These are phyloP conservation scores for Drosophila sordidula DNA, from an alignment of 2,888 invertebrate species.

Conservation along the genomic window DNA sequence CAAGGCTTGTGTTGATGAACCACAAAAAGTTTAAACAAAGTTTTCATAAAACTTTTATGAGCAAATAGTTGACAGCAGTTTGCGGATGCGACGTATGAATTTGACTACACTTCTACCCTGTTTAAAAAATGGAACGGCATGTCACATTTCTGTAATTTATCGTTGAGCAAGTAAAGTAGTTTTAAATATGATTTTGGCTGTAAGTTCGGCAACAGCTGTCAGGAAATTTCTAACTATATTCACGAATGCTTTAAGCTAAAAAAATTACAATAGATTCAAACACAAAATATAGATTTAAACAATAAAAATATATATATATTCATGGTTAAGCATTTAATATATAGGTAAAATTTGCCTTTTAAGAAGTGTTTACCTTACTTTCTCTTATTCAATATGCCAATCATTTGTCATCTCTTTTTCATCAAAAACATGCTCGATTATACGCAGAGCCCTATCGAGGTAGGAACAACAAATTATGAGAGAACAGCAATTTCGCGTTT, in stretches of 20 bases:
- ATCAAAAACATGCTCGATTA: not conserved
- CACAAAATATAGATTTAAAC: no score
- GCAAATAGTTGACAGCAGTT: slow-evolving; percentile 40
- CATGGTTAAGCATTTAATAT: no score
- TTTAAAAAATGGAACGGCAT: not conserved
- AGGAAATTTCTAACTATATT: no score
- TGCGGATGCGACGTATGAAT: slow-evolving; percentile 28
- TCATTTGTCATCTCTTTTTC: not conserved
- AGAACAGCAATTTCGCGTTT: slow-evolving; percentile 46
- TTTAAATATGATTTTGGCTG: no score
- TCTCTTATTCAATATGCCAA: not conserved
- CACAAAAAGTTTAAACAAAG: slow-evolving; percentile 47
- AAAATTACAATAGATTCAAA: no score
- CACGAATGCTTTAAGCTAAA: no score
- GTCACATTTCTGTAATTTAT: no score
- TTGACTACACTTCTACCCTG: slow-evolving; percentile 12
- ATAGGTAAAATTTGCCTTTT: no score
- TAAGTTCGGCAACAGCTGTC: no score
- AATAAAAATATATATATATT: no score
- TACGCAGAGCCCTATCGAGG: not conserved
- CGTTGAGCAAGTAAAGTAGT: no score
- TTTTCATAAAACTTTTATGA: slow-evolving; percentile 48
- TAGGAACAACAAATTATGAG: slow-evolving; percentile 25
- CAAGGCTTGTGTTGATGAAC: slow-evolving; percentile 3
- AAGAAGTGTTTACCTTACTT: no score